Base-by-base conservation (phyloP, 2,888 invertebrate genomes). In the Heliconius ethilla region DNA sequence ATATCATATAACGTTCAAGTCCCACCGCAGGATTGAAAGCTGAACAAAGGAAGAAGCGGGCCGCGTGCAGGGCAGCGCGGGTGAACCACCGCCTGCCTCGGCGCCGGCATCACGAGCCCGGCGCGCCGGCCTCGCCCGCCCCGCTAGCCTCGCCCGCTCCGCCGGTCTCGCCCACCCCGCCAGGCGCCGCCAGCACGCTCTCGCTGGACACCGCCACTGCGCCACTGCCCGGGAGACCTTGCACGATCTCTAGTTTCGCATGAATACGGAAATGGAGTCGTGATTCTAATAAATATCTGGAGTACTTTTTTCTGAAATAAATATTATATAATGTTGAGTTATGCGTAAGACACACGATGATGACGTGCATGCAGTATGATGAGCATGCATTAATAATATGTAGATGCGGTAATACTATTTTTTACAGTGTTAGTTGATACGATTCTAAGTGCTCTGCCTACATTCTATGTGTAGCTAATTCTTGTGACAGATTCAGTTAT, bases 261-360 rank as follows among this genome's bases (percentile, higher is more conserved):
- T 99, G 98, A 82, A 98, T 97, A 83, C 98, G 96, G 91, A 99
- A 98, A 89, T 98, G 98, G 27, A 99, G 94, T 63, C 98, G 95
- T 0, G 98, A 98, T 88, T 99, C 98, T 83, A 99, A 90, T 1
- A 97, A 96, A 89, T 98, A 99, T 5, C 98, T 97, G 15, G 97
- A 97, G 89, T 96, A 98, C 87, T 97, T 97, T 92, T 97, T 97
- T 91, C 98, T 98, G 92, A 51, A 65, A 29, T 27, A 11, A 25
- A 55, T 40, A 9, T 63, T 11, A 33, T 18, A 18, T 65, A 63
- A 63, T 25, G 22, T 18, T 11, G 27, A 13, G 15, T 27, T 63
- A 27, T 1, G 18, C 63, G 27, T 63, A 15, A 63, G 6, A 27
- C 15, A 29, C 15, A 27, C 15, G 11, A n/a, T 10, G n/a, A 59